A percentile compares a stretch with the other conserved stretches of the same genome.
Evolutionary conservation across 1,140 invertebrate genomes (phyloP).

Genomic region (Tetraneura akinire): DNA sequence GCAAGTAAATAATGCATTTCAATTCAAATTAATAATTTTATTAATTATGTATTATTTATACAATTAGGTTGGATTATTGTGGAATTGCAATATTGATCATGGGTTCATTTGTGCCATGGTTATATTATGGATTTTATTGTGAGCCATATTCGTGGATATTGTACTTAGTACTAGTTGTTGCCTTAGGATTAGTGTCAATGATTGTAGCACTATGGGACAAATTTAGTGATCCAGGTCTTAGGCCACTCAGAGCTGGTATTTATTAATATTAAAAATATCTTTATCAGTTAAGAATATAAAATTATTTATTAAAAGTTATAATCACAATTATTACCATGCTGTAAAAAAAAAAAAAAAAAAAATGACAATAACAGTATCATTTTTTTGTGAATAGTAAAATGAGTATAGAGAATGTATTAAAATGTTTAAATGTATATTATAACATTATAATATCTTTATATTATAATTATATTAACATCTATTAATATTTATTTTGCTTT

Average conservation of each 20-base stretch:
- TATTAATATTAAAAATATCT: slow-evolving; percentile 36
- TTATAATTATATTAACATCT: no score
- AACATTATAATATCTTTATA: no score
- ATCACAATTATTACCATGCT: no score
- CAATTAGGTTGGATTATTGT: slow-evolving; percentile 88
- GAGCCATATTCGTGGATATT: slow-evolving; percentile 85
- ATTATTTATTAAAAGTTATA: no score
- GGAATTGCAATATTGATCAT: slow-evolving; percentile 97
- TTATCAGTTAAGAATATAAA: neutral
- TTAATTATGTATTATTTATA: slow-evolving; percentile 55
- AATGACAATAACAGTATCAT: no score
- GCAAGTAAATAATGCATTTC: slow-evolving; percentile 71
- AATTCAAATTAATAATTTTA: neutral
- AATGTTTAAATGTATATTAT: no score
- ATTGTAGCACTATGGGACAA: slow-evolving; percentile 97
- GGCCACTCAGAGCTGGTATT: slow-evolving; percentile 80
- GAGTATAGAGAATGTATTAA: no score
- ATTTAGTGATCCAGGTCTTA: slow-evolving; percentile 89
- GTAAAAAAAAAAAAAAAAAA: no score
- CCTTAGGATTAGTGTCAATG: slow-evolving; percentile 89
- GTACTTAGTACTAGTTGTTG: slow-evolving; percentile 85
- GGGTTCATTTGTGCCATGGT: slow-evolving; percentile 98
- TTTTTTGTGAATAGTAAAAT: no score
- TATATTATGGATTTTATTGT: slow-evolving; percentile 99
- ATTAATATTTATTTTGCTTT: no score